Evolutionary conservation across 2,888 invertebrate species (phyloP).

Genomic region (Diarsia brunnea): DNA sequence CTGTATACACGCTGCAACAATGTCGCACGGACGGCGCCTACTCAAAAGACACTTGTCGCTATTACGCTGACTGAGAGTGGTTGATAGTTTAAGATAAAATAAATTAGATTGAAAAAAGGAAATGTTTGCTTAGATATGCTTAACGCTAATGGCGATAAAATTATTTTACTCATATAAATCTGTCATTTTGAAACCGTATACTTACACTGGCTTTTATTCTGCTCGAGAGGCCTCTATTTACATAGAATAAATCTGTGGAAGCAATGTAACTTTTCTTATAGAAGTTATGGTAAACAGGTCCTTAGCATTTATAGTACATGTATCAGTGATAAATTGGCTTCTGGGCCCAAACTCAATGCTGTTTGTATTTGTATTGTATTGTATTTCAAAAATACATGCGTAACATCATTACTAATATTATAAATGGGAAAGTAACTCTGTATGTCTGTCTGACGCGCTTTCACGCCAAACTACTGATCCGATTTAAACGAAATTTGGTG

Average conservation of each 20-base stretch:
- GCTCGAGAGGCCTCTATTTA: too few relatives aligned
- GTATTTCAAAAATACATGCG: too few relatives aligned
- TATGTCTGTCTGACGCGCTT: too few relatives aligned
- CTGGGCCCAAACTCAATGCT: not conserved
- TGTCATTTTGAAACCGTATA: not conserved
- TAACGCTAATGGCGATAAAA: too few relatives aligned
- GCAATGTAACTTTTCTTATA: not conserved
- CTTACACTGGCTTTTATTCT: not conserved
- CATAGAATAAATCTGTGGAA: not conserved
- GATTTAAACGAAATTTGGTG: too few relatives aligned
- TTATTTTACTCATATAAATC: too few relatives aligned
- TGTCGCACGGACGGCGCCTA: conserved; percentile 77
- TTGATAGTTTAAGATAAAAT: conserved; percentile 76
- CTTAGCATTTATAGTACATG: too few relatives aligned
- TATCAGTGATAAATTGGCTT: not conserved
- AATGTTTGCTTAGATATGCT: too few relatives aligned
- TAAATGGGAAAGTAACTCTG: too few relatives aligned
- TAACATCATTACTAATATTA: too few relatives aligned
- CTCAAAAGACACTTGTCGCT: conserved; percentile 84
- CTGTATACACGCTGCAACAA: conserved; percentile 82
- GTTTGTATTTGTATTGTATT: too few relatives aligned
- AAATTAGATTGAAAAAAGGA: not conserved
- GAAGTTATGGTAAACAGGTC: not conserved
- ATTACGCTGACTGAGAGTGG: conserved; percentile 53
- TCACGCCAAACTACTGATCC: too few relatives aligned